Evolutionary conservation across 2,113 vertebrate species (phyloP).

Genomic region (Pseudonaja textilis): DNA sequence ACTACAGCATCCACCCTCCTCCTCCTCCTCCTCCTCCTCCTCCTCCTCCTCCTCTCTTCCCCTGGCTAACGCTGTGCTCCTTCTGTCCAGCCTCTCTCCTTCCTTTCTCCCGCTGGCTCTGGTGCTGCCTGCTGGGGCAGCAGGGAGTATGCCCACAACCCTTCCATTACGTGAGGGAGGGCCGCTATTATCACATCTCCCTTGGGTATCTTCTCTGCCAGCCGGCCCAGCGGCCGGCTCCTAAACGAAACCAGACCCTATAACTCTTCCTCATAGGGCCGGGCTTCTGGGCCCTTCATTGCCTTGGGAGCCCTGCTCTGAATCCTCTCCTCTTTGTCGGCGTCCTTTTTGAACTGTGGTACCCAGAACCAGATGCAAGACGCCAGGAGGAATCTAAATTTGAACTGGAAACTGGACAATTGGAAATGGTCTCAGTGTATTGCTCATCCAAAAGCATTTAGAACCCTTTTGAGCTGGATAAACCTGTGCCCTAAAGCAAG

Average conservation of each 20-base stretch:
- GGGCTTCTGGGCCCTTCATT: background rate
- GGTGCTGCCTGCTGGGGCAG: background rate
- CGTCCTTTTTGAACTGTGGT: background rate
- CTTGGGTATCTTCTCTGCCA: background rate
- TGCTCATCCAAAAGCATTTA: background rate
- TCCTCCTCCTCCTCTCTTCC: background rate
- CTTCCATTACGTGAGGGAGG: background rate
- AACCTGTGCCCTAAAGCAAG: background rate
- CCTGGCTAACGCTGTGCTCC: background rate
- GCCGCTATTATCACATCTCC: background rate
- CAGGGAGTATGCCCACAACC: background rate
- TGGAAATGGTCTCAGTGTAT: background rate
- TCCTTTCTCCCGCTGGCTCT: background rate
- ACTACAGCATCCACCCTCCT: background rate
- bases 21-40: background rate
- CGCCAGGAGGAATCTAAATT: background rate
- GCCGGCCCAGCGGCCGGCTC: no score
- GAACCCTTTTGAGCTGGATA: background rate
- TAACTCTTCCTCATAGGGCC: no score
- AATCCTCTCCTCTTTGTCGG: background rate
- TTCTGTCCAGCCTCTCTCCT: background rate
- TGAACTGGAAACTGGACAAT: background rate
- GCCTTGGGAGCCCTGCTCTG: background rate
- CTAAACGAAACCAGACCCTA: background rate
- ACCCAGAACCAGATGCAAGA: background rate